Base-by-base conservation (phyloP, 2,888 invertebrate genomes). In the Apamea epomidion region DNA sequence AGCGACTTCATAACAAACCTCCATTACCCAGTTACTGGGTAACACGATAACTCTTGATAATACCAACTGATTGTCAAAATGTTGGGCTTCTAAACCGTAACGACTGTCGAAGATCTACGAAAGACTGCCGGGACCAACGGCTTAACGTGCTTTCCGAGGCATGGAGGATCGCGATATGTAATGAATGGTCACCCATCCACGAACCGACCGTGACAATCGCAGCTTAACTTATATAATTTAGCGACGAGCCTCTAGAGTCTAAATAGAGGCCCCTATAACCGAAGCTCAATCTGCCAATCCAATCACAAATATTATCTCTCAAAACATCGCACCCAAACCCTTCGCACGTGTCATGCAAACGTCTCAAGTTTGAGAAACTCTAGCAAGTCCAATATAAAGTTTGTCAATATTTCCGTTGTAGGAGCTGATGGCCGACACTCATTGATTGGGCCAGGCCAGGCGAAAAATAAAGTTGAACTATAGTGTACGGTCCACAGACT, bases 391-490 rank as follows among this genome's bases (percentile, higher is more conserved):
- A 94, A 95, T 95, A 95, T 92, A 95, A 95, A 95, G 94, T 95
- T 95, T 95, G 94, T 95, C 95, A 95, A 95, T 95, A 95, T 95
- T 95, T 95, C 92, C 94, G 93, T 91, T 92, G 90, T 93, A 89
- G 90, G 91, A 90, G 85, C 91, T 92, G 93, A 94, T 93, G 91
- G 88, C 88, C 92, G 93, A 93, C 94, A 92, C 93, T 93, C 94
- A 93, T 94, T 96, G 95, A 95, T 95, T 95, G 94, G 94, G 91
- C 92, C 89, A 92, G 91, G 85, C 94, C 93, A 90, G 84, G 93
- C 95, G 94, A 91, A 92, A 95, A 95, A 95, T 94, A 95, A 95
- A 95, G 92, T 95, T 94, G 87, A 86, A 74, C 90, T 91, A 91
- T 89, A 89, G 89, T 90, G 86, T 86, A 87, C 84, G 82, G 77